Evolutionary conservation across 23 tunicate genomes (phyloP), one percentile per base, ranked within the genome.

Genomic region (Trididemnum clinides): DNA sequence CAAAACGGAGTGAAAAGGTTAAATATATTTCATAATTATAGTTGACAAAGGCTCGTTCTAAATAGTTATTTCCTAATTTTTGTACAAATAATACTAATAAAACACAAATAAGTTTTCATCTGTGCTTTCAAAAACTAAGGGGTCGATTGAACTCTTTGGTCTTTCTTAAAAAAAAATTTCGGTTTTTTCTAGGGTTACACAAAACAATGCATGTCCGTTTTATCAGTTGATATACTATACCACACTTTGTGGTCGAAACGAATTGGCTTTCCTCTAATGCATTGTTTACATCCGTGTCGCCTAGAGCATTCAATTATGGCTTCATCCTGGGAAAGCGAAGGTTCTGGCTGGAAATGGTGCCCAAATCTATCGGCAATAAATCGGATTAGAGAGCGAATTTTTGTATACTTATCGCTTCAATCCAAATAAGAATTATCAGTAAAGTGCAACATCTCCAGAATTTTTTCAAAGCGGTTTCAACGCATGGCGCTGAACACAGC

Each of bases 251-350:
- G 4, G 12, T 37, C 75, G 22, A 59, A 66, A 28, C 75, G 75
- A 66, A 66, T 31, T n/a, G 75, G 37, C 75, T 66, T 66, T 29
- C 36, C 12, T 66, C 36, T 66, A 4, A 66, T 66, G 75, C 37
- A 66, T 66, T 30, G 75, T 31, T 66, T 66, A 66, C 75, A 66
- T 29, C 75, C 75, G 75, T 66, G 75, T 31, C 75, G 75, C 7
- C 75, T 23, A 32, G 31, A n/a, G n/a, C n/a, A 66, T 21, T 29
- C 36, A 66, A 66, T 66, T 37, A 66, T 66, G 36, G 75, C 37
- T 66, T 66, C 37, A 66, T 66, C 75, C 10, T 66, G 37, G 37
- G 75, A 66, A 66, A 66, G 75, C 6, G 37, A 66, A 30, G 19
- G 75, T 23, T 66, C 37, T 23, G 37, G 37, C 12, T 66, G 75